Conservation (phyloP, 2,113 vertebrate genomes). For the Epinephelus lanceolatus region DNA sequence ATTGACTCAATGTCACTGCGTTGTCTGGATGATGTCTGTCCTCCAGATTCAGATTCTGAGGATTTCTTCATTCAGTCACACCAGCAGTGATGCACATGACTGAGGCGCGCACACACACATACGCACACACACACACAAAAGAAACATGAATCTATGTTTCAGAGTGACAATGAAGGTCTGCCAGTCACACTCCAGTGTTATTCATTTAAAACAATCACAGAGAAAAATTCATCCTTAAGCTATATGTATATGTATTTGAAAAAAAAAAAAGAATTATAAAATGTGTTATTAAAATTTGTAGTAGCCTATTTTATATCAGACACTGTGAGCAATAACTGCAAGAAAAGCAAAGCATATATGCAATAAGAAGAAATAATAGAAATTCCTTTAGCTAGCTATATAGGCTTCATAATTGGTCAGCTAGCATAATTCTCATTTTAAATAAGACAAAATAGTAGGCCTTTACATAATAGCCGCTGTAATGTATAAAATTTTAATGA, state of each 20-base stretch:
- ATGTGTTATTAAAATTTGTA: neutral
- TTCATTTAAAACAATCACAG: neutral
- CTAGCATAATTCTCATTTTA: neutral
- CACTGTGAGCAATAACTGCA: too few species aligned
- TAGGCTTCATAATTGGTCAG: neutral
- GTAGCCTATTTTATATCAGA: neutral
- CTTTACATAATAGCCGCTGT: too few species aligned
- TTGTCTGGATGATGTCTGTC: neutral
- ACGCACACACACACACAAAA: neutral
- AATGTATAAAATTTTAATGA: too few species aligned
- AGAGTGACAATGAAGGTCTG: constrained; percentile 23
- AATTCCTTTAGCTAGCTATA: neutral
- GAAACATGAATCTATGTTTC: neutral
- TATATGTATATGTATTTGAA: too few species aligned
- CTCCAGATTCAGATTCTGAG: neutral
- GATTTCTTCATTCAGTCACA: neutral
- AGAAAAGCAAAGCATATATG: neutral
- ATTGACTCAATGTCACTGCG: neutral
- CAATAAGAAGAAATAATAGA: too few species aligned
- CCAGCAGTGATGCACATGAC: constrained; percentile 7
- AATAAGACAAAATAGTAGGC: neutral
- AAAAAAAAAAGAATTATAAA: neutral
- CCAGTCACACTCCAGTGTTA: neutral
- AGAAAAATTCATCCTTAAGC: neutral
- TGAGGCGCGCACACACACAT: neutral